These are phyloP conservation scores for Leucophenga varia DNA, from an alignment of 1,140 invertebrate species.

Conservation along the genomic window DNA sequence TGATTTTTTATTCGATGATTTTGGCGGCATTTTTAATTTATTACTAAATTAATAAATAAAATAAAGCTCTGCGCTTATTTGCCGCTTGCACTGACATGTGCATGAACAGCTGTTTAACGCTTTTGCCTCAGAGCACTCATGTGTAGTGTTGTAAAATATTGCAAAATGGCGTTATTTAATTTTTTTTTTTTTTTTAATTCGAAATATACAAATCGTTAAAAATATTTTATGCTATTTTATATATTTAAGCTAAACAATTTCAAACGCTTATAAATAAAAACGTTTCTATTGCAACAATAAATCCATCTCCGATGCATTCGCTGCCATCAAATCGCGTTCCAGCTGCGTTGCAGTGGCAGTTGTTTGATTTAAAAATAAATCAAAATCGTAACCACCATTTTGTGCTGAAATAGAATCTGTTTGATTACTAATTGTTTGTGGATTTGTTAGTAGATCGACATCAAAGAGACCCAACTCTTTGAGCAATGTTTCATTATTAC, in stretches of 20 bases:
- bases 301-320: slow-evolving; percentile 46
- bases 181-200: too few relatives aligned
- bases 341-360: slow-evolving; percentile 28
- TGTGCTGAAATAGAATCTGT: slow-evolving; percentile 39
- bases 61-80: too few relatives aligned
- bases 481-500: slow-evolving; percentile 36
- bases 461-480: slow-evolving; percentile 47
- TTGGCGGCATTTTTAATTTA: slow-evolving; percentile 37
- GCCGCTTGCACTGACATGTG: too few relatives aligned
- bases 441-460: slow-evolving; percentile 41
- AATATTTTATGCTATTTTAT: slow-evolving; percentile 1
- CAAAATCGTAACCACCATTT: slow-evolving; percentile 46
- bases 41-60: too few relatives aligned
- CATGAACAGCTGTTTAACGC: too few relatives aligned
- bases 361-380: slow-evolving; percentile 45
- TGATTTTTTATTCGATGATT: slow-evolving; percentile 44
- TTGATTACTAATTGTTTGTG: slow-evolving; percentile 47
- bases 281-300: slow-evolving; percentile 34
- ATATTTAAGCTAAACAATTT: too few relatives aligned
- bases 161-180: too few relatives aligned
- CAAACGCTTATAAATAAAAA: slow-evolving; percentile 13
- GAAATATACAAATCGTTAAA: too few relatives aligned
- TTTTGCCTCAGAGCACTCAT: too few relatives aligned
- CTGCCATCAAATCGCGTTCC: slow-evolving; percentile 44
- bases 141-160: too few relatives aligned